These are phyloP conservation scores for Hydrolagus affinis DNA, from an alignment of 2,113 vertebrate genomes.

Conservation along the genomic window DNA sequence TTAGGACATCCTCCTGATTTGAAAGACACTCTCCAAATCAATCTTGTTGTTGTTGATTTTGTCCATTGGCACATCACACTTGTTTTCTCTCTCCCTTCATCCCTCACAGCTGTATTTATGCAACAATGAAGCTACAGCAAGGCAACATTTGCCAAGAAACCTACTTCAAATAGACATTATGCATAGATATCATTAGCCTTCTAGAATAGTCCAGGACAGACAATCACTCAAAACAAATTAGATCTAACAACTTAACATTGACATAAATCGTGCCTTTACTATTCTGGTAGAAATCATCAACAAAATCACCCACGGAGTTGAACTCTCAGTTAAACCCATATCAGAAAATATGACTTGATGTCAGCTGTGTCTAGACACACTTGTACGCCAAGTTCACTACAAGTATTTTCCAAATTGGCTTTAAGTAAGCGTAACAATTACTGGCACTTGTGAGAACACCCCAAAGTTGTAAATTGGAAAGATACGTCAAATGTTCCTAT, in stretches of 20 bases:
- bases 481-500: neutral
- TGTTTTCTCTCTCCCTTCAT: neutral
- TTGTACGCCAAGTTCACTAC: neutral
- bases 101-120: neutral
- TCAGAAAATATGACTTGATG: slow-evolving; percentile 12
- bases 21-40: too few relatives aligned
- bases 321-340: neutral
- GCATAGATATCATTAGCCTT: neutral
- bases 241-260: neutral
- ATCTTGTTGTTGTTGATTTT: too few relatives aligned
- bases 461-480: neutral
- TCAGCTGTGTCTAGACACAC: slow-evolving; percentile 17
- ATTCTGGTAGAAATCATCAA: neutral
- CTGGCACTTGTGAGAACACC: neutral
- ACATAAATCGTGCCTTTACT: neutral
- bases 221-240: neutral
- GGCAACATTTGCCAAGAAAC: neutral
- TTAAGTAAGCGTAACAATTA: neutral
- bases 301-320: slow-evolving; percentile 8
- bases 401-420: slow-evolving; percentile 23
- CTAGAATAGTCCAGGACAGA: neutral
- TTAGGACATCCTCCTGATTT: too few relatives aligned
- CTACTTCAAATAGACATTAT: neutral
- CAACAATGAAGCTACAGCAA: neutral
- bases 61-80: neutral